Conservation (phyloP, 2,113 vertebrate species). For the Cettia cetti region DNA sequence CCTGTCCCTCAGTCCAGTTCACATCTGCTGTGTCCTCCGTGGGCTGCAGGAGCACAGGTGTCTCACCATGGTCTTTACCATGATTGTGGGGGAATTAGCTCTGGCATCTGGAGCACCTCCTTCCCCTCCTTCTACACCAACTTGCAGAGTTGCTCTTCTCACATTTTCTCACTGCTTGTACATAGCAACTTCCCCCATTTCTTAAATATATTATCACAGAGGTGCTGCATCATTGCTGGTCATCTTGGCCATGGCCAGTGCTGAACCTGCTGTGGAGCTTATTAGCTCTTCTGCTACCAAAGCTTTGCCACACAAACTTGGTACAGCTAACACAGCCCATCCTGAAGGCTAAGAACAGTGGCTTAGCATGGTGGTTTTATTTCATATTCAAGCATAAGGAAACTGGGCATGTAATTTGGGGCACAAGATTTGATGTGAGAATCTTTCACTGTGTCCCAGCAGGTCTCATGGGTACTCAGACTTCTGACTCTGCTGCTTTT, state of each 20-base stretch:
- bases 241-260: not conserved
- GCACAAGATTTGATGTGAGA: not conserved
- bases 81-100: not conserved
- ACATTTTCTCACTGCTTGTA: not conserved
- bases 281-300: not conserved
- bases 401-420: not conserved
- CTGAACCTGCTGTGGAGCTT: not conserved
- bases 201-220: not conserved
- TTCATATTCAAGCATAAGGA: not conserved
- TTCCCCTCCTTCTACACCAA: not conserved
- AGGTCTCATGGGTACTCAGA: not conserved
- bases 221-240: not conserved
- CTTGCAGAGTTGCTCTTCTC: not conserved
- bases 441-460: not conserved
- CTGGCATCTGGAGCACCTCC: not conserved
- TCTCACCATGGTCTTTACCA: not conserved
- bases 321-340: not conserved
- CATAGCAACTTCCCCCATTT: not conserved
- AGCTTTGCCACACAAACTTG: not conserved
- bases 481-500: not conserved
- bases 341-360: not conserved
- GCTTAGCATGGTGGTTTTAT: not conserved
- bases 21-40: not conserved
- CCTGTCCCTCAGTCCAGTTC: not conserved
- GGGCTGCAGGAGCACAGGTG: not conserved